Conservation (phyloP, 1,140 invertebrate genomes). For the Drosophila chauvacae region DNA sequence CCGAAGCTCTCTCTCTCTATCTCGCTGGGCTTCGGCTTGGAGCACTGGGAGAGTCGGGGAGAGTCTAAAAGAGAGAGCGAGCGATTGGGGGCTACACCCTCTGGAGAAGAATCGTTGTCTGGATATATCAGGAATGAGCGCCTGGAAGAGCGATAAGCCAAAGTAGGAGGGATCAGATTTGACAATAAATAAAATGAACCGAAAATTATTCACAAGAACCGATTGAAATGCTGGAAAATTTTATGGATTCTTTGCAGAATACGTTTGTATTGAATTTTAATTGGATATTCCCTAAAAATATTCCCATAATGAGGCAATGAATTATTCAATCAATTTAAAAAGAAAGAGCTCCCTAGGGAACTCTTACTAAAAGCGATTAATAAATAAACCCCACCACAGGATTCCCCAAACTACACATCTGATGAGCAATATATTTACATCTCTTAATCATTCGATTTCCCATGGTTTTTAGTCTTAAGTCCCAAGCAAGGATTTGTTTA, state of each 20-base stretch:
- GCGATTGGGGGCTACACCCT: conserved; percentile 1
- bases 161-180: conserved; percentile 15
- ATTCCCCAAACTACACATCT: neutral
- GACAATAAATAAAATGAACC: neutral
- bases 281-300: neutral
- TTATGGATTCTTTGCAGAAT: neutral
- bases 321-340: neutral
- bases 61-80: neutral
- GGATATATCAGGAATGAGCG: conserved; percentile 38
- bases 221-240: neutral
- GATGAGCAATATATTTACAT: neutral
- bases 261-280: too few species aligned
- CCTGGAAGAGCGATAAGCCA: conserved; percentile 15
- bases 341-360: neutral
- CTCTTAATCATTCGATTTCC: neutral
- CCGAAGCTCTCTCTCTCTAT: conserved; percentile 1
- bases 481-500: neutral
- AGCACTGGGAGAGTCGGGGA: conserved; percentile 5
- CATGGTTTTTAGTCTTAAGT: neutral
- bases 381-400: neutral
- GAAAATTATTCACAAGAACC: neutral
- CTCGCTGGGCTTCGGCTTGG: neutral
- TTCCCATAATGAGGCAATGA: neutral
- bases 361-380: neutral
- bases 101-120: conserved; percentile 1